Evolutionary conservation across 30 jellyfish, hydroid and myxozoan genomes (phyloP).

Genomic region (Aurelia coerulea): DNA sequence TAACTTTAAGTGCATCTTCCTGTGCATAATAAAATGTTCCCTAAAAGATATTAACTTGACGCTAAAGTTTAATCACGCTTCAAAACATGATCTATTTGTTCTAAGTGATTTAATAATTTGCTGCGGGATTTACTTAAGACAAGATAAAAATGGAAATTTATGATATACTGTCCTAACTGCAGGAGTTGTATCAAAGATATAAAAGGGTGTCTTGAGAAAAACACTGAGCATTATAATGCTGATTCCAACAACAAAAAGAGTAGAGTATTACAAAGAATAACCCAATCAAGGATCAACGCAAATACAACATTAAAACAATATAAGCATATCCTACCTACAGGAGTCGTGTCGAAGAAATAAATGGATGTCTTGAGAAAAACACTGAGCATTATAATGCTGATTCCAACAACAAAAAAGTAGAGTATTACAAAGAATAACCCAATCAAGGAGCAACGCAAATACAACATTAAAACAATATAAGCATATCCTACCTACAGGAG

Average conservation of each 20-base stretch:
- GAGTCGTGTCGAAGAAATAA: constrained; percentile 76
- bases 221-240: constrained; percentile 65
- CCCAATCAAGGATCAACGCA: no score
- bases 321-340: constrained; percentile 46
- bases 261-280: no score
- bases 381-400: constrained; percentile 56
- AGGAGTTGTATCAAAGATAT: constrained; percentile 78
- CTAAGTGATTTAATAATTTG: no score
- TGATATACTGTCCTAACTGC: constrained; percentile 31
- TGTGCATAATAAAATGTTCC: neutral
- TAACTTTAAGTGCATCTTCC: neutral
- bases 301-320: no score
- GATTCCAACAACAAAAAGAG: neutral
- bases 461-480: no score
- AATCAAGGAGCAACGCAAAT: no score
- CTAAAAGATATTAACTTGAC: neutral
- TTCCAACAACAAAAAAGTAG: no score
- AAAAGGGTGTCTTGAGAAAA: constrained; percentile 50
- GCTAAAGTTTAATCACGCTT: neutral
- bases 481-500: constrained; percentile 62
- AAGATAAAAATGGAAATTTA: no score
- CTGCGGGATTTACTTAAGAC: no score
- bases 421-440: no score
- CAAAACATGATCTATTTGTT: no score
- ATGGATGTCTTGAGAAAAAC: constrained; percentile 65